A percentile compares a stretch with the other conserved stretches of the same genome.
phyloP scores from a whole-genome alignment of 2,888 invertebrate species.

The Morpho deidamia region DNA sequence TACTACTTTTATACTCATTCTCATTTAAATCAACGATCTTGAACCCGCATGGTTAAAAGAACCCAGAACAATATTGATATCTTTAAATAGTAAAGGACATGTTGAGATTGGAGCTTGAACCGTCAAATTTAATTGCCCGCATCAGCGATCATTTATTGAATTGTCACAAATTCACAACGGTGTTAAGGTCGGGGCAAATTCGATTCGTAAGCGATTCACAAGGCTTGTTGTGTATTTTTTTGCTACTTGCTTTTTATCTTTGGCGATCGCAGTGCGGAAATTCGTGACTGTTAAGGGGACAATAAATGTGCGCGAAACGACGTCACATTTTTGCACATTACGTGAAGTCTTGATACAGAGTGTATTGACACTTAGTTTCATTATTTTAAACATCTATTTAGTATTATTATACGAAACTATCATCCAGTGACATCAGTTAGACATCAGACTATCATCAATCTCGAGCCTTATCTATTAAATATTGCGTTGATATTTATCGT shows the following conservation, averaged over 20 bases:
- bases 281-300: conserved; percentile 1
- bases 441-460: no score
- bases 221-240: conserved; percentile 37
- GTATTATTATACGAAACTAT: no score
- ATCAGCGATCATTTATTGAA: conserved; percentile 47
- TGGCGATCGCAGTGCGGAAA: conserved; percentile 15
- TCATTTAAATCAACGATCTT: background rate
- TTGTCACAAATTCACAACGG: conserved; percentile 50
- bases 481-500: no score
- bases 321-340: no score
- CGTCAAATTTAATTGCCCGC: conserved; percentile 53
- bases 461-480: no score
- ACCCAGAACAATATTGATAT: conserved; percentile 1
- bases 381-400: no score
- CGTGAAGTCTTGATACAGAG: no score
- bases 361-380: no score
- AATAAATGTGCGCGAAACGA: no score
- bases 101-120: conserved; percentile 10
- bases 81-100: conserved; percentile 11
- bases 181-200: conserved; percentile 55
- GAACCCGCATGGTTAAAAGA: conserved; percentile 7
- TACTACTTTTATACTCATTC: background rate
- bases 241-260: background rate
- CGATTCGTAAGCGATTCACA: conserved; percentile 37
- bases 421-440: no score